These are phyloP conservation scores for Tragelaphus buxtoni DNA, from an alignment of 2,113 vertebrate genomes.

Conservation along the genomic window DNA sequence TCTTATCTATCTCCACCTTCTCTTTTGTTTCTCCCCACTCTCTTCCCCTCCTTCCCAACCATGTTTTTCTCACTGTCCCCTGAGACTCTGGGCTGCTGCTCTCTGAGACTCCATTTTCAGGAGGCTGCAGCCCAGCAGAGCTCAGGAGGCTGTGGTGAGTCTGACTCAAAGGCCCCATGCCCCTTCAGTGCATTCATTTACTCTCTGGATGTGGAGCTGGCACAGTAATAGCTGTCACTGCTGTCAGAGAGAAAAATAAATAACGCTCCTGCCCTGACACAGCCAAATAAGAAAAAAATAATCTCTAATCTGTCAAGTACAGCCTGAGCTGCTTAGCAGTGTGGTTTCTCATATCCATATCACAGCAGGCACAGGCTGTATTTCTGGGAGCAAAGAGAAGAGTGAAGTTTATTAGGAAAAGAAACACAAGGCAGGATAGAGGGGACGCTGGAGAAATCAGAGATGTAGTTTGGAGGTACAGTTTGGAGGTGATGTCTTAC, in stretches of 20 bases:
- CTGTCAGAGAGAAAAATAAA: conserved; percentile 29
- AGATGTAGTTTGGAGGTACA: not conserved
- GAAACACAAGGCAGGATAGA: not conserved
- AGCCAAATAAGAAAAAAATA: conserved; percentile 12
- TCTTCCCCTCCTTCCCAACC: not conserved
- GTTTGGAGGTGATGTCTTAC: not conserved
- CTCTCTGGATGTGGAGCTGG: not conserved
- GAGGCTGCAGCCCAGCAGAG: not conserved
- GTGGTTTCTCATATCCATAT: not conserved
- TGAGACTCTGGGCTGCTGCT: not conserved
- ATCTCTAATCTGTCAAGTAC: conserved; percentile 18
- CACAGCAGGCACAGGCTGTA: not conserved
- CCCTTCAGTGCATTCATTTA: not conserved
- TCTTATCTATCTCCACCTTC: not conserved
- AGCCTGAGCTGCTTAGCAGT: not conserved
- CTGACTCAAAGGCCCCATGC: not conserved
- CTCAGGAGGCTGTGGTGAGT: not conserved
- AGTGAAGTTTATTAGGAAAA: not conserved
- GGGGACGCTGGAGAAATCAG: not conserved
- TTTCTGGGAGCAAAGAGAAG: not conserved
- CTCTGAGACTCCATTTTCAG: not conserved
- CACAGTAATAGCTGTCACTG: not conserved
- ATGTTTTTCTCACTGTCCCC: not conserved
- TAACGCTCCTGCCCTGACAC: not conserved
- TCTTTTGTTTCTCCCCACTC: not conserved